Evolutionary conservation across 2,888 invertebrate genomes (phyloP), one percentile per base, ranked within the genome.

Genomic region (Uropetala carovei): DNA sequence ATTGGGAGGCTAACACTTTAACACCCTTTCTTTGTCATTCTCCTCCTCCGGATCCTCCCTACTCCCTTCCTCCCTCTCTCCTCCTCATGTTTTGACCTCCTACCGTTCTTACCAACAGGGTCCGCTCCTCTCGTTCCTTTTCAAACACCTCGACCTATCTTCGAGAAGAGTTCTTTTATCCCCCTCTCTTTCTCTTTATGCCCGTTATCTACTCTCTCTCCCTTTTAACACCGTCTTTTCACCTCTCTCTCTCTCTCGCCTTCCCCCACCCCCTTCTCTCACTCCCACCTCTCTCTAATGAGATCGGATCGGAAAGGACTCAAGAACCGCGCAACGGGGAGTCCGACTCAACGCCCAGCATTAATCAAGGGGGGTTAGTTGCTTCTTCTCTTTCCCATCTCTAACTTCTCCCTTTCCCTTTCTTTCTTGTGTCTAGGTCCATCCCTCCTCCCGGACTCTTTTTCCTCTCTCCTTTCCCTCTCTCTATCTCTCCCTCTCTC

Each of bases 1-100:
- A 85, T 85, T 85, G 85, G 85, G 57, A 85, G 57, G 85, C 85
- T 85, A 85, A 85, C 85, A 85, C 85, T 84, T 84, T 57, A 57
- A 57, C 84, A 8, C 57, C 84, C 22, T n/a, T 85, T 18, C 85
- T 85, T 85, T 85, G 85, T 85, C 85, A 85, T 85, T 84, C 57
- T n/a, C 57, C 57, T n/a, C 57, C 57, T 57, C n/a, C 57, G 84
- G 18, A 84, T 18, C 84, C 27, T 57, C 57, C 84, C 84, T 56
- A 10, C n/a, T 22, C n/a, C 57, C 57, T 57, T 85, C 85, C 85
- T n/a, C 13, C 56, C 11, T 5, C 11, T 57, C 18, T 57, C 56
- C 83, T n/a, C n/a, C n/a, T n/a, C 10, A 13, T 30, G 83, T 57
- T 57, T 43, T 43, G 83, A 43, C 83, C 43, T n/a, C 83, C 56